A percentile compares a stretch with the other conserved stretches of the same genome.
Evolutionary conservation across 2,888 invertebrate species (phyloP).

Genomic region (Oeneis ivallda): DNA sequence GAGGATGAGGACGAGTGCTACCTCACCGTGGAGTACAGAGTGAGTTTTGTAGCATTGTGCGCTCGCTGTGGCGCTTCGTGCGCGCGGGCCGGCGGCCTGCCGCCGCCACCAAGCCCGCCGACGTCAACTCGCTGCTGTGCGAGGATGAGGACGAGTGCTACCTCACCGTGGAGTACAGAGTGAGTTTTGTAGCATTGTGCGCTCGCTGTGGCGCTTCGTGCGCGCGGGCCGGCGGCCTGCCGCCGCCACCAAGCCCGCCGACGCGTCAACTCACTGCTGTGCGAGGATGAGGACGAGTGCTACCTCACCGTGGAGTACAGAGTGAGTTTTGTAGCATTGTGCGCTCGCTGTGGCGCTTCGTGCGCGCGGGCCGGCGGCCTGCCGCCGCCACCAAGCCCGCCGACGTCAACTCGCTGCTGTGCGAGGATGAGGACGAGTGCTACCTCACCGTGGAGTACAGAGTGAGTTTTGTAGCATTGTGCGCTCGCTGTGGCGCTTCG

Average conservation of each 20-base stretch:
- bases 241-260: constrained; percentile 67
- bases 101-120: constrained; percentile 67
- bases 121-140: constrained; percentile 72
- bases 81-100: constrained; percentile 63
- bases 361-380: constrained; percentile 63
- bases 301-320: constrained; percentile 71
- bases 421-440: constrained; percentile 76
- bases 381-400: constrained; percentile 65
- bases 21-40: constrained; percentile 72
- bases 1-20: constrained; percentile 76
- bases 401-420: constrained; percentile 71
- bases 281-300: constrained; percentile 76
- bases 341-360: constrained; percentile 72
- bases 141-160: constrained; percentile 76
- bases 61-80: constrained; percentile 71
- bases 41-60: constrained; percentile 56
- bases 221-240: constrained; percentile 63
- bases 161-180: constrained; percentile 72
- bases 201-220: constrained; percentile 71
- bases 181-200: constrained; percentile 50
- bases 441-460: constrained; percentile 71
- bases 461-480: constrained; percentile 58
- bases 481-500: constrained; percentile 72
- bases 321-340: constrained; percentile 58
- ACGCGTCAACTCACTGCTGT: constrained; percentile 72